These are phyloP conservation scores for Brienomyrus brachyistius DNA, from an alignment of 2,113 vertebrate species.

Conservation along the genomic window DNA sequence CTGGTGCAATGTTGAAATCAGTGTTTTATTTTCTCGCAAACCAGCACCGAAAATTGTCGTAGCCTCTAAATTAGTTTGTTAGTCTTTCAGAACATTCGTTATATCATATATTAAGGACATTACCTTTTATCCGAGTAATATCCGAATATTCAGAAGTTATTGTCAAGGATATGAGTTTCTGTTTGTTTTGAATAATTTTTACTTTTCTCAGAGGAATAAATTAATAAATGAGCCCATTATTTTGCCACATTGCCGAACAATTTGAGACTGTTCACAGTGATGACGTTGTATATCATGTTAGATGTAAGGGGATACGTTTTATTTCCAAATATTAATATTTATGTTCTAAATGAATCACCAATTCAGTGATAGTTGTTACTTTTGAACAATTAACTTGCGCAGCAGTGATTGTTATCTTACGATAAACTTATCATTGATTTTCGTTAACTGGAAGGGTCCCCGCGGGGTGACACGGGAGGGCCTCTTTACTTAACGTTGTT, in stretches of 20 bases:
- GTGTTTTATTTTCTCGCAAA: background rate
- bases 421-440: background rate
- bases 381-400: background rate
- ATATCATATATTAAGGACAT: background rate
- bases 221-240: background rate
- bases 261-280: background rate
- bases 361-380: background rate
- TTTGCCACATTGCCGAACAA: background rate
- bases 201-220: background rate
- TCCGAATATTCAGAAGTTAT: background rate
- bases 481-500: background rate
- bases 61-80: background rate
- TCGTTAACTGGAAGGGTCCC: background rate
- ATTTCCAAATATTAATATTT: background rate
- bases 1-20: background rate
- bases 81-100: background rate
- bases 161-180: background rate
- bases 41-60: background rate
- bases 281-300: background rate
- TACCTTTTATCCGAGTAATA: background rate
- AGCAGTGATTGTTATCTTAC: background rate
- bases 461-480: background rate
- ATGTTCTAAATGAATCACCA: background rate
- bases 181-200: background rate
- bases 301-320: background rate